Evolutionary conservation across 2,888 invertebrate genomes (phyloP).

Genomic region (Agonopterix subpropinquella): DNA sequence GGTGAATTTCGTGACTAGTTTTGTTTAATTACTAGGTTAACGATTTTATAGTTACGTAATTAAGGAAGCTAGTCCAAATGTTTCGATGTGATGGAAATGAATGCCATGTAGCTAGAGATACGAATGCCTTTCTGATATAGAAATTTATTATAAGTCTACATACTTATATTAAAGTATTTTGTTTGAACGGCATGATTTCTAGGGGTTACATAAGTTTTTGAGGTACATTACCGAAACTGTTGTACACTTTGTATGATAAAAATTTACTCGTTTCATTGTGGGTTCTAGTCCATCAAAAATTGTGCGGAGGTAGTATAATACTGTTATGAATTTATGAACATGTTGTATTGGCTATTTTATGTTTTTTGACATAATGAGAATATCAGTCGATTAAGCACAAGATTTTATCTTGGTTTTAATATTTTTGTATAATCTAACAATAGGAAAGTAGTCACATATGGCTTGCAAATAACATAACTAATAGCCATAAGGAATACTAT

Average conservation of each 20-base stretch:
- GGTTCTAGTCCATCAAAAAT: slow-evolving; percentile 72
- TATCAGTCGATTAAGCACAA: slow-evolving; percentile 41
- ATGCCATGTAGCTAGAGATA: slow-evolving; percentile 61
- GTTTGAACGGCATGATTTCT: slow-evolving; percentile 20
- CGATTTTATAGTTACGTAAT: slow-evolving; percentile 56
- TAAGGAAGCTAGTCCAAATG: slow-evolving; percentile 74
- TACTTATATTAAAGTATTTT: background rate
- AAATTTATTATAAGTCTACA: background rate
- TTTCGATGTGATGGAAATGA: slow-evolving; percentile 67
- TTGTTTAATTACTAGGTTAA: slow-evolving; percentile 68
- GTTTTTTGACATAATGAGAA: slow-evolving; percentile 36
- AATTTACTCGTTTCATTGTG: slow-evolving; percentile 52
- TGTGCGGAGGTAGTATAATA: slow-evolving; percentile 48
- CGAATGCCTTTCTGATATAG: slow-evolving; percentile 17
- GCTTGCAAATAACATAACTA: slow-evolving; percentile 74
- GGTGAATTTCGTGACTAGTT: slow-evolving; percentile 62
- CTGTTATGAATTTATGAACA: slow-evolving; percentile 31
- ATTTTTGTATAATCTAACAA: slow-evolving; percentile 67
- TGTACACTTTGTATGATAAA: slow-evolving; percentile 22
- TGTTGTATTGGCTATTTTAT: slow-evolving; percentile 46
- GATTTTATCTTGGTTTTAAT: slow-evolving; percentile 58
- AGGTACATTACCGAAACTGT: slow-evolving; percentile 47
- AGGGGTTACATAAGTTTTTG: slow-evolving; percentile 21
- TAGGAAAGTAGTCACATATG: slow-evolving; percentile 63
- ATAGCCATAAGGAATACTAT: slow-evolving; percentile 66